Evolutionary conservation across 1,140 invertebrate genomes (phyloP).

Genomic region (Radopholus similis): DNA sequence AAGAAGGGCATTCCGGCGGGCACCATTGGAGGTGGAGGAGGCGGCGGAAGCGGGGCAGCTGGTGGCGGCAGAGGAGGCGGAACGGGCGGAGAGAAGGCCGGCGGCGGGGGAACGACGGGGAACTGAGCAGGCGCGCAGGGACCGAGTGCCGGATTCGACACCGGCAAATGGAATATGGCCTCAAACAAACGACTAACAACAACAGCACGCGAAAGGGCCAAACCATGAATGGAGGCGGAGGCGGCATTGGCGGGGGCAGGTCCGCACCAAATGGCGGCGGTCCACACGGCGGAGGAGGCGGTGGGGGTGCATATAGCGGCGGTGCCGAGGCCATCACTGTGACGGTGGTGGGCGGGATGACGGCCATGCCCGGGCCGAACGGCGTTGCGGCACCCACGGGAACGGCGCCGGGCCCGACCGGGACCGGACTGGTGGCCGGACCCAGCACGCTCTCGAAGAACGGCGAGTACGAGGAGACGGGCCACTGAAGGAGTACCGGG

Average conservation of each 20-base stretch:
- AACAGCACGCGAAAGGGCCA: too few species aligned
- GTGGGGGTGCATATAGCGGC: neutral
- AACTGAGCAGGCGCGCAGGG: too few species aligned
- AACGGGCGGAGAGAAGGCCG: neutral
- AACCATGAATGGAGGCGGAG: slow-evolving; percentile 14
- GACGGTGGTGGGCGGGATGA: neutral
- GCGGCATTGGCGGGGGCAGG: slow-evolving; percentile 10
- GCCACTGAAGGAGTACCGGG: neutral
- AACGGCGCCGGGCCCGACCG: neutral
- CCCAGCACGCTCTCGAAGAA: slow-evolving; percentile 3
- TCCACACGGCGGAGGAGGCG: neutral
- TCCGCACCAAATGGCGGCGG: neutral
- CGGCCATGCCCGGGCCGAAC: neutral
- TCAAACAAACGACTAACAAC: neutral
- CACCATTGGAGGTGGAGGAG: neutral
- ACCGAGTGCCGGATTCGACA: too few species aligned
- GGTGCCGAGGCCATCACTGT: neutral
- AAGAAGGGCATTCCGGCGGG: neutral
- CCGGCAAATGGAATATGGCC: neutral
- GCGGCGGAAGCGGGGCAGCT: neutral
- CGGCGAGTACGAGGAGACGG: slow-evolving; percentile 4
- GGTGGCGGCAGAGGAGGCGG: neutral
- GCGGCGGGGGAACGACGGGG: slow-evolving; percentile 2
- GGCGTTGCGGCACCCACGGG: neutral
- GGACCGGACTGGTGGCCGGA: neutral